These are phyloP conservation scores for Polyommatus icarus DNA, from an alignment of 2,888 invertebrate species.

Conservation along the genomic window DNA sequence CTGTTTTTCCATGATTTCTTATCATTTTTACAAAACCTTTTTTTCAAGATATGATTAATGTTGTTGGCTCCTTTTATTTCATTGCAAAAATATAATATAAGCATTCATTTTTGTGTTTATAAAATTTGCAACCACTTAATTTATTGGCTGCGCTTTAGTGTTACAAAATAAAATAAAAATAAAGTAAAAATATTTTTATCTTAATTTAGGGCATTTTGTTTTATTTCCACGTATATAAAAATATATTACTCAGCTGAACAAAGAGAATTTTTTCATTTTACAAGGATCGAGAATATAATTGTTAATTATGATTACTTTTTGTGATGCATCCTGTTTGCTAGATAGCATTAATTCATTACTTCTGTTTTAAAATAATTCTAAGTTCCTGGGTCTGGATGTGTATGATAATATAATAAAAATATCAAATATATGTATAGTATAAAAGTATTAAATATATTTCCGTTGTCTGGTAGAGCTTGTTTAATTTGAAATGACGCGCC, in stretches of 20 bases:
- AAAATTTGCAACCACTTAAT: neutral
- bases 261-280: neutral
- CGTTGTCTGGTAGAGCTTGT: too few relatives aligned
- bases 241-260: neutral
- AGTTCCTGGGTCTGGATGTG: too few relatives aligned
- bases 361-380: neutral
- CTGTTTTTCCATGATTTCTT: neutral
- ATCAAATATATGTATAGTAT: too few relatives aligned
- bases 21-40: neutral
- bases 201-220: neutral
- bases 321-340: neutral
- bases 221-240: neutral
- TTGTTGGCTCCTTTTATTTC: neutral
- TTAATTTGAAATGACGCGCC: too few relatives aligned
- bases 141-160: slow-evolving; percentile 13
- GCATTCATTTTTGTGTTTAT: neutral
- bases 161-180: neutral
- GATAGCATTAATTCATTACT: neutral
- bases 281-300: neutral
- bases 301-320: neutral
- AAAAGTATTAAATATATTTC: too few relatives aligned
- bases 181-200: neutral
- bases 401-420: too few relatives aligned
- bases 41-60: neutral
- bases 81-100: neutral